Conservation (phyloP, 23 tunicate genomes). For the Ascidia mentula region DNA sequence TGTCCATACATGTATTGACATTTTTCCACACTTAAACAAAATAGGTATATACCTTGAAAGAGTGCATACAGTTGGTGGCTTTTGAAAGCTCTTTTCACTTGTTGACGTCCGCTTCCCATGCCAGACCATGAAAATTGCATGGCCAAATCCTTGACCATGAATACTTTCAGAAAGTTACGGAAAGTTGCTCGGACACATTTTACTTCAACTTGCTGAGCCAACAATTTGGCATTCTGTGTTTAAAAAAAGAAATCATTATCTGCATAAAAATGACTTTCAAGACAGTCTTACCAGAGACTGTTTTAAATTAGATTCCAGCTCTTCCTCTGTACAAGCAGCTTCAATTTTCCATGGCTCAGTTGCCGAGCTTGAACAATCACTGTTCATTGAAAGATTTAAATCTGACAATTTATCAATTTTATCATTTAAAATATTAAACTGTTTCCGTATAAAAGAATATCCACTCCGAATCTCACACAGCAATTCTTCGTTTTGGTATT, state of each 20-base stretch:
- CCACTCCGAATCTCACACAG: too few relatives aligned
- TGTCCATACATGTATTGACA: too few relatives aligned
- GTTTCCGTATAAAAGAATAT: neutral
- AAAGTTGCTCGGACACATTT: too few relatives aligned
- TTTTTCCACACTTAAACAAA: too few relatives aligned
- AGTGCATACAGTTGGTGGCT: neutral
- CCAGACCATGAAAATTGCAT: neutral
- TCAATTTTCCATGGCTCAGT: neutral
- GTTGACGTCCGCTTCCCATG: neutral
- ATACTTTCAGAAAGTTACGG: neutral
- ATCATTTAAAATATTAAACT: neutral
- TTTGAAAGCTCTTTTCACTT: neutral
- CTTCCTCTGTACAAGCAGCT: too few relatives aligned
- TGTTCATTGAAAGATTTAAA: neutral
- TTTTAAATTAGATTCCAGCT: too few relatives aligned
- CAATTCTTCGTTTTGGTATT: neutral
- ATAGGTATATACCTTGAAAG: too few relatives aligned
- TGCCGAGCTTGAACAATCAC: neutral
- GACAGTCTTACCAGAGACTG: neutral
- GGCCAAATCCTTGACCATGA: neutral
- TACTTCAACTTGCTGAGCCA: too few relatives aligned
- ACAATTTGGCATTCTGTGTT: neutral
- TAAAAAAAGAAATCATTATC: neutral
- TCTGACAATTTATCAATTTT: neutral
- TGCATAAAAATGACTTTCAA: neutral